These are phyloP conservation scores for Lepus oiostolus DNA, from an alignment of 2,797 vertebrate genomes.

Conservation along the genomic window DNA sequence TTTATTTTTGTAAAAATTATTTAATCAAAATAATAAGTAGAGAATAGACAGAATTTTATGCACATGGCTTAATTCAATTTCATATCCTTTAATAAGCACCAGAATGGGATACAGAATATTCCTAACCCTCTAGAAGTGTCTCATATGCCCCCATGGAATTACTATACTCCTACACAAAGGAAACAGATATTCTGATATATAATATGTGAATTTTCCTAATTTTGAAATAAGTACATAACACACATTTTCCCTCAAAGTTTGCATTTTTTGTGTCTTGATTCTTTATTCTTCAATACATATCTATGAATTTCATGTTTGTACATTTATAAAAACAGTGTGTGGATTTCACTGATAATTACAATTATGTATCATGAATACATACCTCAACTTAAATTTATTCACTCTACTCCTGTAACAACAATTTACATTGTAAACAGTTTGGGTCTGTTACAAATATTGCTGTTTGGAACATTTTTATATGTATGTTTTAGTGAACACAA, in stretches of 20 bases:
- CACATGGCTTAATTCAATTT: not conserved
- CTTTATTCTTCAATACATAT: not conserved
- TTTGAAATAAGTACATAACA: constrained; percentile 13
- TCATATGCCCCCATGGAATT: not conserved
- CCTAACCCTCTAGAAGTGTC: not conserved
- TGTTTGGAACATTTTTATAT: not conserved
- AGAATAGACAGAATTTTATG: not conserved
- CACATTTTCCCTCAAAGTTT: not conserved
- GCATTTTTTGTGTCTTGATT: constrained; percentile 11
- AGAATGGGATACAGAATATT: not conserved
- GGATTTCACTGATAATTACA: not conserved
- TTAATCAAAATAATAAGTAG: not conserved
- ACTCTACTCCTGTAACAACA: not conserved
- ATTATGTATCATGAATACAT: not conserved
- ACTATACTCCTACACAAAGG: not conserved
- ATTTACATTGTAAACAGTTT: not conserved
- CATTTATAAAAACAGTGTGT: not conserved
- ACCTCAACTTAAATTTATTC: not conserved
- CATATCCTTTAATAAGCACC: not conserved
- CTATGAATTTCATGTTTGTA: not conserved
- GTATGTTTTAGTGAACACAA: not conserved
- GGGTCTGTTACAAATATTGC: not conserved
- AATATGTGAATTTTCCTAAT: not conserved
- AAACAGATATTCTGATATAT: not conserved
- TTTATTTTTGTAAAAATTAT: not conserved